phyloP scores from a whole-genome alignment of 2,888 invertebrate species.

The Hesperia comma region DNA sequence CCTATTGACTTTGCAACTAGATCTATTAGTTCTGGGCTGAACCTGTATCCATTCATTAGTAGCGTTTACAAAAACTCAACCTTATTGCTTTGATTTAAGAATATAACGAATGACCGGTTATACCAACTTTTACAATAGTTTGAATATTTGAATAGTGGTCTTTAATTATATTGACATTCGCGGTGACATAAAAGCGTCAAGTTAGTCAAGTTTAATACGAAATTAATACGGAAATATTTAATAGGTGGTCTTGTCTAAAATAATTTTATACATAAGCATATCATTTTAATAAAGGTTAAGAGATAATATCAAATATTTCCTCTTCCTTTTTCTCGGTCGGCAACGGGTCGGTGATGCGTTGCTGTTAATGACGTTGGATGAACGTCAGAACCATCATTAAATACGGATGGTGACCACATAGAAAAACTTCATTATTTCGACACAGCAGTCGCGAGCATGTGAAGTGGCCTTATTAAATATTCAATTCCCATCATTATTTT shows the following conservation, averaged over 20 bases:
- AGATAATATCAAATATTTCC: not conserved
- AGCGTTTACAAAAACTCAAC: not conserved
- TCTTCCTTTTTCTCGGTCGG: too few species aligned
- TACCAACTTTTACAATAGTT: not conserved
- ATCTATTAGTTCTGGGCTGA: not conserved
- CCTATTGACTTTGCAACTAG: slow-evolving; percentile 26
- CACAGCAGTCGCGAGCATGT: not conserved
- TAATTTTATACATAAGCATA: not conserved
- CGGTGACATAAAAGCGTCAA: slow-evolving; percentile 5
- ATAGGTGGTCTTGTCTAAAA: not conserved
- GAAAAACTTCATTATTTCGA: too few species aligned
- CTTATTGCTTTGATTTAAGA: not conserved
- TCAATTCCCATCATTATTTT: slow-evolving; percentile 5
- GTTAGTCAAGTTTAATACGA: not conserved
- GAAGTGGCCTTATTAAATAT: not conserved
- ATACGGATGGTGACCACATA: too few species aligned
- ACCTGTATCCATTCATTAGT: slow-evolving; percentile 6
- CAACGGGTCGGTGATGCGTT: too few species aligned
- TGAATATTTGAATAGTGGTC: not conserved
- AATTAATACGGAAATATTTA: not conserved
- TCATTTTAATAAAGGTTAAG: not conserved
- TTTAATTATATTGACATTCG: not conserved
- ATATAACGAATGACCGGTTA: not conserved
- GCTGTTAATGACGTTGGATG: too few species aligned
- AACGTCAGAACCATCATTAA: too few species aligned